These are phyloP conservation scores for Urocynchramus pylzowi DNA, from an alignment of 2,113 vertebrate genomes.

Conservation along the genomic window DNA sequence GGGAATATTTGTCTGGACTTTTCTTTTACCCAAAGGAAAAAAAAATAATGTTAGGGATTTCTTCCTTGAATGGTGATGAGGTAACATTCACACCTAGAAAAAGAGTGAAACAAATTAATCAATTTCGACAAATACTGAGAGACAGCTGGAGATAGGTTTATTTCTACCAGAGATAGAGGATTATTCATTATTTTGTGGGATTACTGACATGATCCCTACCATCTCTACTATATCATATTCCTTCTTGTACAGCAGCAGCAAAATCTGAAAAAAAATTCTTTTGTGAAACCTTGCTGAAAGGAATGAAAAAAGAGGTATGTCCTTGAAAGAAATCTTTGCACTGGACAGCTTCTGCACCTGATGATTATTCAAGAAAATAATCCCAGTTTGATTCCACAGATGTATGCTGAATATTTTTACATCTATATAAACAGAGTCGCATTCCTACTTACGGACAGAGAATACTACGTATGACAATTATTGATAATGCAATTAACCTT, in stretches of 20 bases:
- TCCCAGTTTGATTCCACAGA: neutral
- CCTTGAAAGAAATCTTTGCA: neutral
- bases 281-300: neutral
- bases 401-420: neutral
- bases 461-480: neutral
- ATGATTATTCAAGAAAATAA: neutral
- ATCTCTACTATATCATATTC: neutral
- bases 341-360: neutral
- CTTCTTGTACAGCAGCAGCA: neutral
- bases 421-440: accelerated
- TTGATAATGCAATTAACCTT: neutral
- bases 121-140: neutral
- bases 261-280: neutral
- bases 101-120: neutral
- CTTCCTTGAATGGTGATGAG: neutral
- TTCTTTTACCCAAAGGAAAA: neutral
- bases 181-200: neutral
- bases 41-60: neutral
- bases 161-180: neutral
- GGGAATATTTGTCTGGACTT: neutral
- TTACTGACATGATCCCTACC: neutral
- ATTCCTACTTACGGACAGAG: neutral
- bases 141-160: neutral
- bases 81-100: neutral
- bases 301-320: neutral